A percentile compares a stretch with the other conserved stretches of the same genome.
Evolutionary conservation across 2,888 invertebrate genomes (phyloP).

Genomic region (Tetramorium bicarinatum): DNA sequence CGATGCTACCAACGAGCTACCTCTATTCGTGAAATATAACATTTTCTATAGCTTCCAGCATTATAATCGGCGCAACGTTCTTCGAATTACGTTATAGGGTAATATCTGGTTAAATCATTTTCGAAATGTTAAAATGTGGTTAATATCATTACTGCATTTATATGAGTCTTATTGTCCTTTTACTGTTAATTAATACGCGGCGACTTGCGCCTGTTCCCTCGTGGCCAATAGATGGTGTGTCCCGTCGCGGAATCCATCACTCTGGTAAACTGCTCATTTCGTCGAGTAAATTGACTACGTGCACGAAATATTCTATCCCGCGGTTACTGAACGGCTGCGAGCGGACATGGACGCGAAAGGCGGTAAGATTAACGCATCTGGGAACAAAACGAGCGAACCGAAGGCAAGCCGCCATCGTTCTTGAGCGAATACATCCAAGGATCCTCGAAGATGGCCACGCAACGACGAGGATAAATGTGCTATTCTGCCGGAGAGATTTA

Average conservation of each 20-base stretch:
- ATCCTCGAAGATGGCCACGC: conserved; percentile 24
- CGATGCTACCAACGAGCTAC: background rate
- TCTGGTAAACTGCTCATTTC: conserved; percentile 72
- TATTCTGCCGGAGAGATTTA: conserved; percentile 30
- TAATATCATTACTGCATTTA: background rate
- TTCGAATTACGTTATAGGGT: background rate
- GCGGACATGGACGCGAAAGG: conserved; percentile 60
- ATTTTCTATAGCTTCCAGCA: background rate
- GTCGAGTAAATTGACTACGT: conserved; percentile 82
- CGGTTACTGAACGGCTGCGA: conserved; percentile 60
- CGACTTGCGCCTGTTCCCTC: background rate
- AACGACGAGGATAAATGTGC: conserved; percentile 50
- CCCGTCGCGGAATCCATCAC: conserved; percentile 76
- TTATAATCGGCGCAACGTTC: background rate
- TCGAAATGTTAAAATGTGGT: background rate
- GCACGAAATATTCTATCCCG: conserved; percentile 80
- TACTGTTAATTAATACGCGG: conserved; percentile 26
- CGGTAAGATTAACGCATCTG: conserved; percentile 73
- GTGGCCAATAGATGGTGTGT: conserved; percentile 61
- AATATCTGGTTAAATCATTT: background rate
- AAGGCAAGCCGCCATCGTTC: conserved; percentile 63
- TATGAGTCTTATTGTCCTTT: background rate
- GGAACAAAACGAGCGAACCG: conserved; percentile 58
- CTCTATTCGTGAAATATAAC: background rate
- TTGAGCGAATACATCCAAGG: conserved; percentile 38